phyloP scores from a whole-genome alignment of 2,797 vertebrate species.

The Muscicapa striata region DNA sequence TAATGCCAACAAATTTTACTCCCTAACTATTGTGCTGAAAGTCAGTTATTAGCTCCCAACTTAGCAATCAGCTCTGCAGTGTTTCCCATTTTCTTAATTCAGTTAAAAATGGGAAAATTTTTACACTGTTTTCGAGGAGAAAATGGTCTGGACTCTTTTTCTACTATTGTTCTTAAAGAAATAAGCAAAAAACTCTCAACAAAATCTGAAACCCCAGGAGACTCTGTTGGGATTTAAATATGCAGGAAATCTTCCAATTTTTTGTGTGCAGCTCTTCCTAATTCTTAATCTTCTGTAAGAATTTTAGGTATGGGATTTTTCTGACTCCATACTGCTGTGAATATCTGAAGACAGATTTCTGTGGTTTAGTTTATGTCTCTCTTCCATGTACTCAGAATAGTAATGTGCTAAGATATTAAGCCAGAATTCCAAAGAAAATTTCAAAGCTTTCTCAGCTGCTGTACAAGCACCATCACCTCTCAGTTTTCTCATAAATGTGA shows the following conservation, averaged over 20 bases:
- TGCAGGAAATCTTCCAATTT: not conserved
- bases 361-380: not conserved
- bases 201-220: not conserved
- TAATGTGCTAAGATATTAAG: not conserved
- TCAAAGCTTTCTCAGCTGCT: not conserved
- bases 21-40: not conserved
- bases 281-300: not conserved
- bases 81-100: not conserved
- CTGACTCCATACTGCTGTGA: not conserved
- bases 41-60: not conserved
- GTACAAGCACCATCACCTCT: not conserved
- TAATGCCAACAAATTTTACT: not conserved
- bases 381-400: not conserved
- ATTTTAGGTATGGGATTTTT: not conserved
- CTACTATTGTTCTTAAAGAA: not conserved
- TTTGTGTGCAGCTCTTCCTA: not conserved
- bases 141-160: not conserved
- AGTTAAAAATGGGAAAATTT: not conserved
- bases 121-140: not conserved
- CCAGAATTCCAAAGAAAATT: constrained; percentile 2
- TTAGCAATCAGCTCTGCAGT: not conserved
- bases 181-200: not conserved
- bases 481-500: not conserved
- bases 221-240: not conserved
- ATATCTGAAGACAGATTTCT: not conserved